Evolutionary conservation across 2,888 invertebrate species (phyloP).

Genomic region (Dynastes maya): DNA sequence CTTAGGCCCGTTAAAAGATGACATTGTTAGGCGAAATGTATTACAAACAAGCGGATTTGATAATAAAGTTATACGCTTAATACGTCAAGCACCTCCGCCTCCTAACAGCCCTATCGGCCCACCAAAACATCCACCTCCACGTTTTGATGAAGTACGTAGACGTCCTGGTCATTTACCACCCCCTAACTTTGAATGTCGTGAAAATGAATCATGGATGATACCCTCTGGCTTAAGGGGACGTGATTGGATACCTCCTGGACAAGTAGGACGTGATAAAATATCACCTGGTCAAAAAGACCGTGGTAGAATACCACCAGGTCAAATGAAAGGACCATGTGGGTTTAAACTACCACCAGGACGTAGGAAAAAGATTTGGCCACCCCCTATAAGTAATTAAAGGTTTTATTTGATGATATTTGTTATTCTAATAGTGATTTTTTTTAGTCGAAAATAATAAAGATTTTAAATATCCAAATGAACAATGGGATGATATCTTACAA

Average conservation of each 20-base stretch:
- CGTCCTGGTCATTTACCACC: not conserved
- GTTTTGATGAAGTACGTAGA: too few relatives aligned
- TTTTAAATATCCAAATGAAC: conserved; percentile 14
- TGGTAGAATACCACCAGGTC: conserved; percentile 9
- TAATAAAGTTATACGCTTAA: conserved; percentile 5
- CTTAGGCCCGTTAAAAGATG: not conserved
- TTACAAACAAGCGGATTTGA: not conserved
- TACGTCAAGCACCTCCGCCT: conserved; percentile 1
- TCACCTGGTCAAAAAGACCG: not conserved
- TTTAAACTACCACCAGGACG: conserved; percentile 19
- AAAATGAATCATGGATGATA: too few relatives aligned
- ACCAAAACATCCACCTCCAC: too few relatives aligned
- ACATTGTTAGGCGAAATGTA: not conserved
- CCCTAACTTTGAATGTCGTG: not conserved
- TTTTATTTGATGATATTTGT: not conserved
- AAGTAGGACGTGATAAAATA: too few relatives aligned
- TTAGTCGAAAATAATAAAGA: conserved; percentile 33
- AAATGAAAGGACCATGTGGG: conserved; percentile 7
- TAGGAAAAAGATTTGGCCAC: conserved; percentile 21
- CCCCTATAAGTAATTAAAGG: conserved; percentile 6
- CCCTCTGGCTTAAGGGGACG: too few relatives aligned
- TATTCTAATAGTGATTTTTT: not conserved
- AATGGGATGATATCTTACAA: not conserved
- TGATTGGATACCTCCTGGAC: too few relatives aligned
- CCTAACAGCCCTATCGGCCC: not conserved